Percentiles rank a stretch among this genome's conserved stretches.
Evolutionary conservation across 2,113 vertebrate species (phyloP).

Genomic region (Strix uralensis): DNA sequence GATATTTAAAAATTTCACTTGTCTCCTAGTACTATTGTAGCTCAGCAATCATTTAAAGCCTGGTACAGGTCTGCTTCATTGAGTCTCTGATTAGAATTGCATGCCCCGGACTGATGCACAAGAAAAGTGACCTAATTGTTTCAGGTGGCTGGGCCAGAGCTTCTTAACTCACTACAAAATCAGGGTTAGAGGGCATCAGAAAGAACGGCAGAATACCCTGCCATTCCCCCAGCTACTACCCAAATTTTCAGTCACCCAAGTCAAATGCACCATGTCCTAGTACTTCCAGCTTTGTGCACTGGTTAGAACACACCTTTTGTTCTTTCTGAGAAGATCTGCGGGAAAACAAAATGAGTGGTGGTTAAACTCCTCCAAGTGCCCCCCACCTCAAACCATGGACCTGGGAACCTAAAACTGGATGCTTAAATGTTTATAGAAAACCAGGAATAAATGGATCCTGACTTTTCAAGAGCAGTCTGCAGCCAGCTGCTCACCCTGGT

Average conservation of each 20-base stretch:
- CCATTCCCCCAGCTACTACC: background rate
- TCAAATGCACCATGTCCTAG: background rate
- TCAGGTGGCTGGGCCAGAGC: background rate
- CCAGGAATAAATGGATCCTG: background rate
- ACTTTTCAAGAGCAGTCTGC: background rate
- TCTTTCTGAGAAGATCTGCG: background rate
- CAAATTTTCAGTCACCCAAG: background rate
- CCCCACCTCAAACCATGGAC: background rate
- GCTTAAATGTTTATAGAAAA: background rate
- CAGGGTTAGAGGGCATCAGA: background rate
- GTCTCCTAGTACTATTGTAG: background rate
- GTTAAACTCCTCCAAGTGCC: background rate
- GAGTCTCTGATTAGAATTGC: background rate
- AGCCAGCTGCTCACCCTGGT: background rate
- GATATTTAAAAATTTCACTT: background rate
- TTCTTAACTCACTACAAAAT: background rate
- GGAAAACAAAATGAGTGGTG: background rate
- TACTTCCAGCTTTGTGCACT: fast-evolving
- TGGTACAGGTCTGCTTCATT: background rate
- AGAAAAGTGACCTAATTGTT: background rate
- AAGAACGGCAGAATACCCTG: background rate
- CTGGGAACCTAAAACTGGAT: background rate
- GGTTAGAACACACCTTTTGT: background rate
- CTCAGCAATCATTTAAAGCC: background rate
- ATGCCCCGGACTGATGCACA: background rate